A percentile compares a stretch with the other conserved stretches of the same genome.
Evolutionary conservation across 2,888 invertebrate genomes (phyloP).

Genomic region (Caenorhabditis japonica): DNA sequence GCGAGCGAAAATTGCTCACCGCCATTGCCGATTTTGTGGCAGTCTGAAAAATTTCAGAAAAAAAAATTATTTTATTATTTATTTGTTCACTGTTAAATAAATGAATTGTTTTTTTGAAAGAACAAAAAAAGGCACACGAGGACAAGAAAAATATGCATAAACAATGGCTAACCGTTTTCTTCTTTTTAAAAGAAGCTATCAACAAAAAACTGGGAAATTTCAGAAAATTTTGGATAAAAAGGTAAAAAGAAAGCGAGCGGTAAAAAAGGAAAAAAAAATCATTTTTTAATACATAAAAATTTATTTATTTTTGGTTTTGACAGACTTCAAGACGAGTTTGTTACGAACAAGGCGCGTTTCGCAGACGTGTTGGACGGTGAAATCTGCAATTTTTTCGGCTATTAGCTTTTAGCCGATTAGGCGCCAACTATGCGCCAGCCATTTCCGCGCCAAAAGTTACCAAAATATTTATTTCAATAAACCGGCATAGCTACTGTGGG

Average conservation of each 20-base stretch:
- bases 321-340: not conserved
- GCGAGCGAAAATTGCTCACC: slow-evolving; percentile 5
- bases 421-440: too few species aligned
- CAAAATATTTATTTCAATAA: too few species aligned
- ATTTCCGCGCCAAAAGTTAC: too few species aligned
- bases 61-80: too few species aligned
- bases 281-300: not conserved
- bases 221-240: too few species aligned
- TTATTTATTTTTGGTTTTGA: not conserved
- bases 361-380: not conserved
- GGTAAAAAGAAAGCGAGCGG: too few species aligned
- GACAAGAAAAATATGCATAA: slow-evolving; percentile 5
- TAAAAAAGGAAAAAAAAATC: not conserved
- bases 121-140: not conserved
- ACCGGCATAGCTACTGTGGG: too few species aligned
- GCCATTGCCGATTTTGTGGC: slow-evolving; percentile 7
- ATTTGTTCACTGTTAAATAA: slow-evolving; percentile 10
- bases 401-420: too few species aligned
- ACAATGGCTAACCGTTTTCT: slow-evolving; percentile 30
- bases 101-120: not conserved
- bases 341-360: not conserved
- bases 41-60: too few species aligned
- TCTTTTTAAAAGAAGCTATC: slow-evolving; percentile 29
- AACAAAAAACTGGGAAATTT: slow-evolving; percentile 1
- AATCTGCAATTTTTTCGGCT: not conserved